Conservation (phyloP, 53 echinoderm and acorn worm species). For the Mesocentrotus franciscanus region DNA sequence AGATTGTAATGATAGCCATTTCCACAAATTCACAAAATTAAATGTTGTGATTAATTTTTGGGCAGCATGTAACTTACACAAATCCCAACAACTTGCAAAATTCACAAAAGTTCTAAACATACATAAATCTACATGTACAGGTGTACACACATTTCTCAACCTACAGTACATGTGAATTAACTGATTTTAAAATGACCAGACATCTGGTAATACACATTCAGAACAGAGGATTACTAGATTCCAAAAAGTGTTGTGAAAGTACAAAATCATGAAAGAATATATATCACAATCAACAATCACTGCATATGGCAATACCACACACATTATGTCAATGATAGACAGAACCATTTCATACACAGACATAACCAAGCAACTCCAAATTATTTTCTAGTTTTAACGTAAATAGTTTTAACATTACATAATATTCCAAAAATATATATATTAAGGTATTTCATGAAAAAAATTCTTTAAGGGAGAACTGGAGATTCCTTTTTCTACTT, state of each 20-base stretch:
- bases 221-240: background rate
- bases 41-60: too few relatives aligned
- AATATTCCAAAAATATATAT: slow-evolving; percentile 41
- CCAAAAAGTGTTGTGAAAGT: background rate
- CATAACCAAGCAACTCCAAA: background rate
- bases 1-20: too few relatives aligned
- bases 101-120: too few relatives aligned
- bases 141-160: too few relatives aligned
- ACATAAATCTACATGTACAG: too few relatives aligned
- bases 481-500: slow-evolving; percentile 25
- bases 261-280: background rate
- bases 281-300: background rate
- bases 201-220: background rate
- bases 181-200: background rate
- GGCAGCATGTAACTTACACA: too few relatives aligned
- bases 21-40: too few relatives aligned
- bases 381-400: background rate
- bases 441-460: background rate
- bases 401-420: background rate
- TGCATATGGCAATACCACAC: background rate
- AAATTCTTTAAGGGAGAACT: background rate
- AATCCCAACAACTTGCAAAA: too few relatives aligned
- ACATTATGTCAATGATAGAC: background rate
- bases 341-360: background rate
- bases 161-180: too few relatives aligned